Evolutionary conservation across 2,888 invertebrate species (phyloP).

Genomic region (Notodonta ziczac): DNA sequence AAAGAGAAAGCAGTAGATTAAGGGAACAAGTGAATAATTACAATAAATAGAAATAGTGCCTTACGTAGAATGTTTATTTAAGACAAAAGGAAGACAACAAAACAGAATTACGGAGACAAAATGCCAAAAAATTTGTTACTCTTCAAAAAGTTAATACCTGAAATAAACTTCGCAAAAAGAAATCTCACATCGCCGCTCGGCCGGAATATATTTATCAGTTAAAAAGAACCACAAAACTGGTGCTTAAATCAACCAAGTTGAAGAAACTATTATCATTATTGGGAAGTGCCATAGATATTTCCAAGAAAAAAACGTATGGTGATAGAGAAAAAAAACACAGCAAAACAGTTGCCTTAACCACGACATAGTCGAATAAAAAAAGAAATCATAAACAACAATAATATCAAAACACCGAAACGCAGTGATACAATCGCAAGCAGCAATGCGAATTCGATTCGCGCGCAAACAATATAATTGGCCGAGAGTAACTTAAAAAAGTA

Average conservation of each 20-base stretch:
- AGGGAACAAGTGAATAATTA: slow-evolving; percentile 73
- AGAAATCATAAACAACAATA: slow-evolving; percentile 44
- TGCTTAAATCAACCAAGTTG: slow-evolving; percentile 75
- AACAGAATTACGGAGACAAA: slow-evolving; percentile 77
- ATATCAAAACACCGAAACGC: slow-evolving; percentile 45
- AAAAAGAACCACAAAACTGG: slow-evolving; percentile 50
- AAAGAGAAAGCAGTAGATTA: slow-evolving; percentile 53
- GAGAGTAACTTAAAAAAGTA: slow-evolving; percentile 63
- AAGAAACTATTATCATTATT: slow-evolving; percentile 43
- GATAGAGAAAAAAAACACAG: slow-evolving; percentile 33
- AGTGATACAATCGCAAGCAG: slow-evolving; percentile 67
- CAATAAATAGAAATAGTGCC: slow-evolving; percentile 74
- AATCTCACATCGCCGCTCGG: slow-evolving; percentile 75
- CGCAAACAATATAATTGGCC: slow-evolving; percentile 57
- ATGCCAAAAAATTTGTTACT: slow-evolving; percentile 80
- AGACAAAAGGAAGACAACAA: slow-evolving; percentile 60
- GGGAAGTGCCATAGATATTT: slow-evolving; percentile 73
- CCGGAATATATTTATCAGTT: slow-evolving; percentile 78
- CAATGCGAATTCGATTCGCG: slow-evolving; percentile 78
- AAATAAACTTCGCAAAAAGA: slow-evolving; percentile 79
- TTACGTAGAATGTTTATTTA: slow-evolving; percentile 69
- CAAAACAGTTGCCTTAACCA: slow-evolving; percentile 70
- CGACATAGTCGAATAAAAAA: slow-evolving; percentile 72
- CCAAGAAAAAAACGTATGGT: slow-evolving; percentile 70
- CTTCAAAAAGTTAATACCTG: slow-evolving; percentile 80